Percentiles rank a stretch among this genome's conserved stretches.
Conservation (phyloP, 2,113 vertebrate genomes). For the Chaenogobius annularis region DNA sequence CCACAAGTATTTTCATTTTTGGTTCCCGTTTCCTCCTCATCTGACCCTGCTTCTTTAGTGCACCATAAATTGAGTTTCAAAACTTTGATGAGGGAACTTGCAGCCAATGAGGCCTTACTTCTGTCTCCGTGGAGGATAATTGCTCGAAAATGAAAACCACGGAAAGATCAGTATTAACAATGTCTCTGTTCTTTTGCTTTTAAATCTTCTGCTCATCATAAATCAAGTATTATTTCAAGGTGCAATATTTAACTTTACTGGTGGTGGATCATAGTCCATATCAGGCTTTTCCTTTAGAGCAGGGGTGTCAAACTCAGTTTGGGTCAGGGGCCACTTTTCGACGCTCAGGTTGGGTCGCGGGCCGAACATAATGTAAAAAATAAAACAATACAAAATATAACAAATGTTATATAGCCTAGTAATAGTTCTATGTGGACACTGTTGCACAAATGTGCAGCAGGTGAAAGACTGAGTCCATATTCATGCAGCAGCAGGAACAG, state of each 20-base stretch:
- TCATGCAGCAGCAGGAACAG: too few species aligned
- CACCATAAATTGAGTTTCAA: not conserved
- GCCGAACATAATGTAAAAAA: too few species aligned
- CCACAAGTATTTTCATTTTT: constrained; percentile 22
- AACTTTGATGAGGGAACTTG: constrained; percentile 6
- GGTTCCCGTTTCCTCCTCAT: constrained; percentile 1
- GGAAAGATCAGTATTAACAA: constrained; percentile 1
- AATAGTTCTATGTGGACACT: too few species aligned
- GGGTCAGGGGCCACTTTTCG: too few species aligned
- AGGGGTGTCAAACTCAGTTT: too few species aligned
- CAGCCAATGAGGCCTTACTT: constrained; percentile 13
- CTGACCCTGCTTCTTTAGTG: not conserved
- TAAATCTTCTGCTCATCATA: not conserved
- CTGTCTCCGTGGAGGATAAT: constrained; percentile 8
- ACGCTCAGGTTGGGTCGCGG: too few species aligned
- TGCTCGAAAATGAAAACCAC: constrained; percentile 9
- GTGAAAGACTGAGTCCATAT: too few species aligned
- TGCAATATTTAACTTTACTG: not conserved
- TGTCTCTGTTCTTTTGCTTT: not conserved
- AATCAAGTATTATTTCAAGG: not conserved
- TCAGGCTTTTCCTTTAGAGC: too few species aligned
- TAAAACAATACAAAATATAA: too few species aligned
- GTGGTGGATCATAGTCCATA: too few species aligned
- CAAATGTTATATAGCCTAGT: too few species aligned
- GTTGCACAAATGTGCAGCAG: too few species aligned